A percentile compares a stretch with the other conserved stretches of the same genome.
Conservation (phyloP, 2,113 vertebrate genomes). For the Erythrolamprus reginae region DNA sequence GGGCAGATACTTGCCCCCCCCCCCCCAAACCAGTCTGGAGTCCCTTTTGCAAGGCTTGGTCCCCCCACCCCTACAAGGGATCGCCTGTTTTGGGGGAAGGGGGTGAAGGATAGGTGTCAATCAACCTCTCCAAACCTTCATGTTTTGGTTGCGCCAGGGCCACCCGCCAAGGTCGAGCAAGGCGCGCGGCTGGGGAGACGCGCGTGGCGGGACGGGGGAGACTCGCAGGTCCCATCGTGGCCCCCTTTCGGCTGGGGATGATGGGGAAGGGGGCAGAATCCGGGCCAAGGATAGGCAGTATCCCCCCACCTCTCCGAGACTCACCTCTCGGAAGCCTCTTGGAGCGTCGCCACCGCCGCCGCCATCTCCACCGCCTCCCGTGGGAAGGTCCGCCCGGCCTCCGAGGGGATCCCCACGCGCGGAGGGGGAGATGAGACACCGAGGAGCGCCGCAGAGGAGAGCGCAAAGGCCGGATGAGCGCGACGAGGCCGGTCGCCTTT, state of each 20-base stretch:
- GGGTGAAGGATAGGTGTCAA: background rate
- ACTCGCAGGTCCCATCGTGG: rapidly evolving
- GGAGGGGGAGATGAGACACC: too few relatives aligned
- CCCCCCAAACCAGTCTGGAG: background rate
- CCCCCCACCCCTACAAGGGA: background rate
- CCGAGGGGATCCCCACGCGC: background rate
- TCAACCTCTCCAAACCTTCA: background rate
- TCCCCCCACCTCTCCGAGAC: too few relatives aligned
- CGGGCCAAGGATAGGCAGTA: background rate
- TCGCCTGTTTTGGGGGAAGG: background rate
- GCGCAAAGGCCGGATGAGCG: background rate
- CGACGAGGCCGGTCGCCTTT: background rate
- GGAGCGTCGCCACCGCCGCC: background rate
- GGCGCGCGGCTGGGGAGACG: background rate
- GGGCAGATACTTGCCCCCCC: background rate
- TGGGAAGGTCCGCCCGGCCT: background rate
- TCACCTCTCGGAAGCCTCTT: background rate
- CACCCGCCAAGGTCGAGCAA: background rate
- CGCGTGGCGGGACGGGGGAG: background rate
- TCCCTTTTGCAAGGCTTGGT: background rate
- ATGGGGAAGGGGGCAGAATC: background rate
- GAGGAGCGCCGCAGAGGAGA: background rate
- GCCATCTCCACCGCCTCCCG: background rate
- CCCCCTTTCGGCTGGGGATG: background rate
- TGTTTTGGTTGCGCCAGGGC: background rate